Conservation (phyloP, 2,797 vertebrate species). For the Syngnathus acus region DNA sequence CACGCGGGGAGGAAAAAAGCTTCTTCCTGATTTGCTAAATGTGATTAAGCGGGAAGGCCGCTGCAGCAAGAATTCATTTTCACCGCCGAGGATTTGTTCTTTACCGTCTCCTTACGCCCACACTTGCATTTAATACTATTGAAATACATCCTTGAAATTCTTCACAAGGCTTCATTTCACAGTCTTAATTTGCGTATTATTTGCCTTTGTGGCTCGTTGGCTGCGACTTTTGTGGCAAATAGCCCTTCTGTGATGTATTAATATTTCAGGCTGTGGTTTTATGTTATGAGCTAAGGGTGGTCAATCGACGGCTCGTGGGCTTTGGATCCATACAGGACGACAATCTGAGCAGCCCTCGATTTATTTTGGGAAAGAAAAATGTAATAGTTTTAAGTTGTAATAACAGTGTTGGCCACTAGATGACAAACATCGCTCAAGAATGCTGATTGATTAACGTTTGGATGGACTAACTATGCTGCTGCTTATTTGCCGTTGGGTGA, state of each 20-base stretch:
- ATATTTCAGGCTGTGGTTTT: background rate
- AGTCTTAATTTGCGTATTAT: conserved; percentile 12
- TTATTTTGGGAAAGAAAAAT: too few species aligned
- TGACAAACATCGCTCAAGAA: too few species aligned
- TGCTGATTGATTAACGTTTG: too few species aligned
- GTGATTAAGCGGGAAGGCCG: conserved; percentile 50
- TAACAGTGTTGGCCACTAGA: too few species aligned
- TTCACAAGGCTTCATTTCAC: conserved; percentile 26
- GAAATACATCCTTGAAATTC: conserved; percentile 21
- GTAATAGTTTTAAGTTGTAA: too few species aligned
- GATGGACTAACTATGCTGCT: too few species aligned
- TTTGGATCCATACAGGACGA: too few species aligned
- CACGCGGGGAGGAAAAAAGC: conserved; percentile 44
- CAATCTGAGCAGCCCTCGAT: background rate
- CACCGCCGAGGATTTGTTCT: conserved; percentile 31
- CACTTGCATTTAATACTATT: conserved; percentile 15
- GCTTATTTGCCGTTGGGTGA: too few species aligned
- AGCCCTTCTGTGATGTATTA: background rate
- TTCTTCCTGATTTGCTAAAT: conserved; percentile 49
- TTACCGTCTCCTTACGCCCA: conserved; percentile 16
- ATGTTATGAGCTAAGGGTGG: background rate
- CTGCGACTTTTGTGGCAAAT: conserved; percentile 14
- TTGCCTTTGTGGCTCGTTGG: conserved; percentile 16
- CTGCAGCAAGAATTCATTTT: conserved; percentile 49
- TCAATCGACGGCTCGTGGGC: too few species aligned